Evolutionary conservation across 2,888 invertebrate species (phyloP).

Genomic region (Rapana venosa): DNA sequence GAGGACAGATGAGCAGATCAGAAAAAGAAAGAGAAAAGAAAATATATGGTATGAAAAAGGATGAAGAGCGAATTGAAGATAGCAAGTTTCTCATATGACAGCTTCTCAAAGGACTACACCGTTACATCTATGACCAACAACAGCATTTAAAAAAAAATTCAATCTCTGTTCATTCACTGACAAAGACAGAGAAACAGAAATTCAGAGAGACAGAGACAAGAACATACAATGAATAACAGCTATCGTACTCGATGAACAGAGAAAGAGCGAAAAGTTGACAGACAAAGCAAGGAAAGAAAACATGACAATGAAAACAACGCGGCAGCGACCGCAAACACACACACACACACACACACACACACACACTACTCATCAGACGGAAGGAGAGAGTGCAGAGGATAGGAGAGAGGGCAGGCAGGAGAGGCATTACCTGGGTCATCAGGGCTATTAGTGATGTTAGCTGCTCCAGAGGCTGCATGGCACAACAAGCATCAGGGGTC

Average conservation of each 20-base stretch:
- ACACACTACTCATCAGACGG: neutral
- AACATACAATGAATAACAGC: too few relatives aligned
- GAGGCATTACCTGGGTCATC: neutral
- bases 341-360: constrained; percentile 2
- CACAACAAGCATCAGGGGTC: constrained; percentile 4
- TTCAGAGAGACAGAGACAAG: neutral
- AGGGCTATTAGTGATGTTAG: neutral
- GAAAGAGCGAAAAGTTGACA: neutral
- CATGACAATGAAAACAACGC: neutral
- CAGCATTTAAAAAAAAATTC: too few relatives aligned
- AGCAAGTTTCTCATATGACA: too few relatives aligned
- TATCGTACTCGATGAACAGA: neutral
- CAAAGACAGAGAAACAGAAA: neutral
- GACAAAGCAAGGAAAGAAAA: neutral
- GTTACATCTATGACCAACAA: too few relatives aligned
- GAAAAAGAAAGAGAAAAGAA: too few relatives aligned
- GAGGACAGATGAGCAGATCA: too few relatives aligned
- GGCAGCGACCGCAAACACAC: neutral
- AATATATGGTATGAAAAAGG: too few relatives aligned
- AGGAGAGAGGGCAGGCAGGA: neutral
- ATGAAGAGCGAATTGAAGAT: too few relatives aligned
- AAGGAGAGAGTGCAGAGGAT: neutral
- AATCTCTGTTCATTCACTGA: too few relatives aligned
- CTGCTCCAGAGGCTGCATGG: neutral
- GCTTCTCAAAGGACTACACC: too few relatives aligned